phyloP scores from a whole-genome alignment of 2,888 invertebrate species.

The Tipula lateralis region DNA sequence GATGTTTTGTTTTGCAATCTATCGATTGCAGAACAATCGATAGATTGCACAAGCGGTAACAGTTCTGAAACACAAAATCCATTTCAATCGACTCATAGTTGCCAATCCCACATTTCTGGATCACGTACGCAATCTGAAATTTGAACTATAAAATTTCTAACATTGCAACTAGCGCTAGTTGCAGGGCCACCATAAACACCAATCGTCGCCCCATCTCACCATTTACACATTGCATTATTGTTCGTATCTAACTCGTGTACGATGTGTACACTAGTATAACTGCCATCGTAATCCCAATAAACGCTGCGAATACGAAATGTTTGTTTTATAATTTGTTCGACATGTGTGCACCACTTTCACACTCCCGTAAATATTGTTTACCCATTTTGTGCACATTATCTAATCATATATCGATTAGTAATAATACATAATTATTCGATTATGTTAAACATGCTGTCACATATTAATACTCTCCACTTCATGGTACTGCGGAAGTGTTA shows the following conservation, averaged over 20 bases:
- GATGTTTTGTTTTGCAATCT: neutral
- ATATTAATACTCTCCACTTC: constrained; percentile 59
- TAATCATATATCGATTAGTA: neutral
- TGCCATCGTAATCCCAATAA: constrained; percentile 63
- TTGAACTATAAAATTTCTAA: constrained; percentile 42
- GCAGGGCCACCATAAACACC: constrained; percentile 51
- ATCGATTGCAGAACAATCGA: neutral
- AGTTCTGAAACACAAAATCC: constrained; percentile 50
- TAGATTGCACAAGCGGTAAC: neutral
- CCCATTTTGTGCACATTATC: constrained; percentile 46
- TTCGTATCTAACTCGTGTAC: constrained; percentile 46
- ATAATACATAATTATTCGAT: neutral
- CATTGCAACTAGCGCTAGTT: constrained; percentile 51
- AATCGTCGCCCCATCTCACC: constrained; percentile 55
- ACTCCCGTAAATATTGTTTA: constrained; percentile 58
- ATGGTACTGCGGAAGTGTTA: constrained; percentile 53
- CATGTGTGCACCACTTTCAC: constrained; percentile 59
- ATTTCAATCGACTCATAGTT: constrained; percentile 63
- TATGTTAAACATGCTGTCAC: constrained; percentile 40
- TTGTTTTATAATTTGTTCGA: constrained; percentile 51
- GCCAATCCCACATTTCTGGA: constrained; percentile 53
- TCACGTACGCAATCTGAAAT: constrained; percentile 59
- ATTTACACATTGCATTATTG: constrained; percentile 56
- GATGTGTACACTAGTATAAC: constrained; percentile 56
- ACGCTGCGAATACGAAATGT: constrained; percentile 58